phyloP scores from a whole-genome alignment of 1,140 invertebrate species.

The Bombus huntii region DNA sequence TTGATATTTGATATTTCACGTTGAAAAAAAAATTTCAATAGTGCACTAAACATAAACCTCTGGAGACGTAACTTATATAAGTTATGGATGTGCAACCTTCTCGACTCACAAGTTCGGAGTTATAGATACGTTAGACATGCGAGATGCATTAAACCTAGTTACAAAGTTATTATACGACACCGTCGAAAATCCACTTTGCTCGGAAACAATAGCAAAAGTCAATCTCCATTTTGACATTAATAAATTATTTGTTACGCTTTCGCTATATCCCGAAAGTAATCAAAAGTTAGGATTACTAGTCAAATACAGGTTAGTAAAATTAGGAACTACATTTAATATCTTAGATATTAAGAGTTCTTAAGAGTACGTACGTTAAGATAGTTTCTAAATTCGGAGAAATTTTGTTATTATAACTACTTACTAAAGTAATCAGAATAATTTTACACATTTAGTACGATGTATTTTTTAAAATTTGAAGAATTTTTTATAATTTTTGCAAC shows the following conservation, averaged over 20 bases:
- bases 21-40: not conserved
- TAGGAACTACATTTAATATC: not conserved
- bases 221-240: not conserved
- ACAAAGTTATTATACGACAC: conserved; percentile 7
- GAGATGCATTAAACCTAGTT: conserved; percentile 1
- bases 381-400: too few relatives aligned
- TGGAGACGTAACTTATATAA: not conserved
- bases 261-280: not conserved
- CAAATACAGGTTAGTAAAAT: not conserved
- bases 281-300: not conserved
- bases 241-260: not conserved
- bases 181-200: not conserved
- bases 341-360: not conserved
- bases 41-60: not conserved
- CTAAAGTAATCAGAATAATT: too few relatives aligned
- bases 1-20: not conserved
- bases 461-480: too few relatives aligned
- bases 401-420: too few relatives aligned
- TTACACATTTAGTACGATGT: too few relatives aligned
- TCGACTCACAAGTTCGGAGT: not conserved
- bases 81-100: not conserved
- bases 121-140: not conserved
- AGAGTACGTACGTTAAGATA: too few relatives aligned
- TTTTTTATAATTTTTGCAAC: too few relatives aligned
- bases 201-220: not conserved